A percentile compares a stretch with the other conserved stretches of the same genome.
These are phyloP conservation scores for Tetramorium parvispinum DNA, from an alignment of 1,140 invertebrate genomes.

Conservation along the genomic window DNA sequence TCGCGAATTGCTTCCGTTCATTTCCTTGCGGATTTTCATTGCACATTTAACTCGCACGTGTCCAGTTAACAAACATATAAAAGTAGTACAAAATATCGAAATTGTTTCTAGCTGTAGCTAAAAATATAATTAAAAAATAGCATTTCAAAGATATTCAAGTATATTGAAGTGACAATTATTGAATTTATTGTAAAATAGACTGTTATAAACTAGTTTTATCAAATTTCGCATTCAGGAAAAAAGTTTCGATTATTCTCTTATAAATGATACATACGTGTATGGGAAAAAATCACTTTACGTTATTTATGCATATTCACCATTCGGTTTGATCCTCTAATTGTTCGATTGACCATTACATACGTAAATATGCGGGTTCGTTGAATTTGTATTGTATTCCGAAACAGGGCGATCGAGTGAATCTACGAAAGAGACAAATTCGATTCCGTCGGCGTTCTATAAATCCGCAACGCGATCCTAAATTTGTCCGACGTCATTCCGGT, in stretches of 20 bases:
- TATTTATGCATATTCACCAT: not conserved
- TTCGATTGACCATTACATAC: not conserved
- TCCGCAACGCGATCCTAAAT: slow-evolving; percentile 42
- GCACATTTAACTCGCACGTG: not conserved
- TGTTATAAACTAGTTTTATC: not conserved
- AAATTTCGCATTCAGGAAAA: not conserved
- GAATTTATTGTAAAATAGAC: not conserved
- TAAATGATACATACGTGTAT: not conserved
- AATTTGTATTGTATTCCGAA: slow-evolving; percentile 19
- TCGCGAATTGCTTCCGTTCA: not conserved
- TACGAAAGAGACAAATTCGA: slow-evolving; percentile 29
- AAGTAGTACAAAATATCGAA: not conserved
- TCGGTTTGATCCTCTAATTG: not conserved
- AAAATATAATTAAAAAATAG: not conserved
- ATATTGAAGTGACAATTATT: not conserved
- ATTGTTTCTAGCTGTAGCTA: not conserved
- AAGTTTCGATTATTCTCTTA: not conserved
- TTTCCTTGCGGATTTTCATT: not conserved
- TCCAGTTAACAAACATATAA: not conserved
- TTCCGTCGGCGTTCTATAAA: slow-evolving; percentile 28
- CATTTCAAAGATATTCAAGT: not conserved
- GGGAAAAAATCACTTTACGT: not conserved
- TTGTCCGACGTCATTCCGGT: slow-evolving; percentile 28
- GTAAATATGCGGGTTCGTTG: not conserved
- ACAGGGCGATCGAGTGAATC: slow-evolving; percentile 1